These are phyloP conservation scores for Montipora foliosa DNA, from an alignment of 64 coral and sea anemone genomes.

Conservation along the genomic window DNA sequence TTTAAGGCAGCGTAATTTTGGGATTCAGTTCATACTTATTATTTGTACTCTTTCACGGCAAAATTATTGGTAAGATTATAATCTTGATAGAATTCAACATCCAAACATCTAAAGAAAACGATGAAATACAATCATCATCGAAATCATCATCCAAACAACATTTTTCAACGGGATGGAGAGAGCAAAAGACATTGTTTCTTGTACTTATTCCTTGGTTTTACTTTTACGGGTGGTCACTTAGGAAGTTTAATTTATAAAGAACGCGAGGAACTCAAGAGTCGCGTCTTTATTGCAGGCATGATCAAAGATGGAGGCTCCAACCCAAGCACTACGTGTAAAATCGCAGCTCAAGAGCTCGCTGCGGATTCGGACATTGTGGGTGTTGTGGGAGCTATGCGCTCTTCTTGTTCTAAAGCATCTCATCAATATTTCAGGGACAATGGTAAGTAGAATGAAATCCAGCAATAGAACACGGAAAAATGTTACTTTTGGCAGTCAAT, in stretches of 20 bases:
- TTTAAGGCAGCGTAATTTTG: too few relatives aligned
- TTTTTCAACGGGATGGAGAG: background rate
- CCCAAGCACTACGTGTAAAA: slow-evolving; percentile 76
- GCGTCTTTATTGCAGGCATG: slow-evolving; percentile 62
- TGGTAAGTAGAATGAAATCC: slow-evolving; percentile 36
- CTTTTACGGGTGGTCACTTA: background rate
- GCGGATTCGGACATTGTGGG: slow-evolving; percentile 91
- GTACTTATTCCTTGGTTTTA: background rate
- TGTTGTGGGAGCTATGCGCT: slow-evolving; percentile 91
- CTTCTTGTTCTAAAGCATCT: slow-evolving; percentile 92
- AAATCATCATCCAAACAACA: too few relatives aligned
- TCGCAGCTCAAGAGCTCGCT: slow-evolving; percentile 88
- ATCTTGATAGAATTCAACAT: too few relatives aligned
- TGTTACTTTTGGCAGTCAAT: background rate
- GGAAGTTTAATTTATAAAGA: background rate
- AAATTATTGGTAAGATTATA: too few relatives aligned
- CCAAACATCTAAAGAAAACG: too few relatives aligned
- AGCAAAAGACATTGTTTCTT: background rate
- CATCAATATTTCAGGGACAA: slow-evolving; percentile 99
- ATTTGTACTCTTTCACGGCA: too few relatives aligned
- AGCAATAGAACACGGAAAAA: background rate
- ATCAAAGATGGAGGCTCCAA: slow-evolving; percentile 92
- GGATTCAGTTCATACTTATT: too few relatives aligned
- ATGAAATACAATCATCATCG: too few relatives aligned
- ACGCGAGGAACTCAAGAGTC: background rate